phyloP scores from a whole-genome alignment of 2,113 vertebrate species.

The Edolisoma coerulescens region DNA sequence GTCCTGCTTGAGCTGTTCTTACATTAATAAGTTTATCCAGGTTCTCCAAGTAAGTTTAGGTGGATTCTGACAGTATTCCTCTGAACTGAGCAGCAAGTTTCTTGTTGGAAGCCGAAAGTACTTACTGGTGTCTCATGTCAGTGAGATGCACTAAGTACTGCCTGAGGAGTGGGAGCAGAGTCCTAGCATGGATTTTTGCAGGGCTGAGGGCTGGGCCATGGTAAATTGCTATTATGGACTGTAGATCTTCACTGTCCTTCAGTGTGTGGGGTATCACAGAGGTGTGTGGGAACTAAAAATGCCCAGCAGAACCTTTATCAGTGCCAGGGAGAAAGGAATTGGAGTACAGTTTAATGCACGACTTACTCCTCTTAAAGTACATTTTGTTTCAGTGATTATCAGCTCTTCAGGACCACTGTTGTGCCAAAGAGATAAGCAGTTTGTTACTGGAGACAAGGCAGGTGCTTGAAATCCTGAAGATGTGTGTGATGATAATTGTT shows the following conservation, averaged over 20 bases:
- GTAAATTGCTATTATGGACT: not conserved
- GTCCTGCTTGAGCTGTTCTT: not conserved
- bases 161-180: not conserved
- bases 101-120: not conserved
- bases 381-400: not conserved
- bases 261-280: not conserved
- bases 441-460: not conserved
- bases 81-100: not conserved
- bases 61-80: not conserved
- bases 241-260: not conserved
- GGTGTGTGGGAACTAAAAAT: not conserved
- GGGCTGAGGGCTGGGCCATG: not conserved
- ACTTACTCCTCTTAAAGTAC: not conserved
- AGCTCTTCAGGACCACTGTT: not conserved
- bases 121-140: not conserved
- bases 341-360: not conserved
- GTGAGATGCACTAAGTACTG: not conserved
- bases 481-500: not conserved
- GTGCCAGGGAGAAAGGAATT: not conserved
- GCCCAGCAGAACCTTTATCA: not conserved
- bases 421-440: not conserved
- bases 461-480: not conserved
- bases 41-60: not conserved
- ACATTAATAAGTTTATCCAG: conserved; percentile 21
- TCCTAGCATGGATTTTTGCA: not conserved